These are phyloP conservation scores for Nematopogon swammerdamellus DNA, from an alignment of 2,888 invertebrate genomes.

Conservation along the genomic window DNA sequence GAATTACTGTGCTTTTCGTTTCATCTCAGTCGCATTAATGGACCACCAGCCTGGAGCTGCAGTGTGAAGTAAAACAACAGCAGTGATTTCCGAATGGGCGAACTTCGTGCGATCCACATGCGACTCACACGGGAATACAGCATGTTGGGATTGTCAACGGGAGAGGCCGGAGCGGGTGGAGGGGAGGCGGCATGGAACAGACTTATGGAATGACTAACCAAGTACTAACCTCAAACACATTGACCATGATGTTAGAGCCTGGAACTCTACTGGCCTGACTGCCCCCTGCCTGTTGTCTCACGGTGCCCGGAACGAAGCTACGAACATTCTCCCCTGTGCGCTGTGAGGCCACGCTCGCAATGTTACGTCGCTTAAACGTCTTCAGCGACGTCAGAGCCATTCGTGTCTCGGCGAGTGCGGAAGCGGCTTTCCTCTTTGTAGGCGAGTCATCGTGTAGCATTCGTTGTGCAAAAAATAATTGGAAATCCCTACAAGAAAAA, in stretches of 20 bases:
- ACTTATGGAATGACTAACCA: neutral
- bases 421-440: slow-evolving; percentile 54
- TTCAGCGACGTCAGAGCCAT: slow-evolving; percentile 73
- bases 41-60: no score
- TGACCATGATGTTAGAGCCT: slow-evolving; percentile 50
- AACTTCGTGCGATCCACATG: no score
- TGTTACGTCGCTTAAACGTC: slow-evolving; percentile 60
- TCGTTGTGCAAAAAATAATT: slow-evolving; percentile 65
- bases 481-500: slow-evolving; percentile 62
- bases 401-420: slow-evolving; percentile 66
- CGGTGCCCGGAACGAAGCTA: slow-evolving; percentile 48
- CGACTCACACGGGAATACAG: no score
- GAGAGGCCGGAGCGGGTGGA: no score
- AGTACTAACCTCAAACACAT: slow-evolving; percentile 52
- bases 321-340: slow-evolving; percentile 55
- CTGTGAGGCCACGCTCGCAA: slow-evolving; percentile 43
- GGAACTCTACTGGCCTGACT: slow-evolving; percentile 32
- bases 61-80: no score
- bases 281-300: slow-evolving; percentile 41
- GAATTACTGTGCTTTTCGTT: no score
- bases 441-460: slow-evolving; percentile 63
- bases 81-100: no score
- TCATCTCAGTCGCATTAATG: no score
- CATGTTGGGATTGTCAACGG: no score
- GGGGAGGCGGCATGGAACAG: no score